Evolutionary conservation across 2,113 vertebrate genomes (phyloP), one percentile per base, ranked within the genome.

Genomic region (Myotis davidii): DNA sequence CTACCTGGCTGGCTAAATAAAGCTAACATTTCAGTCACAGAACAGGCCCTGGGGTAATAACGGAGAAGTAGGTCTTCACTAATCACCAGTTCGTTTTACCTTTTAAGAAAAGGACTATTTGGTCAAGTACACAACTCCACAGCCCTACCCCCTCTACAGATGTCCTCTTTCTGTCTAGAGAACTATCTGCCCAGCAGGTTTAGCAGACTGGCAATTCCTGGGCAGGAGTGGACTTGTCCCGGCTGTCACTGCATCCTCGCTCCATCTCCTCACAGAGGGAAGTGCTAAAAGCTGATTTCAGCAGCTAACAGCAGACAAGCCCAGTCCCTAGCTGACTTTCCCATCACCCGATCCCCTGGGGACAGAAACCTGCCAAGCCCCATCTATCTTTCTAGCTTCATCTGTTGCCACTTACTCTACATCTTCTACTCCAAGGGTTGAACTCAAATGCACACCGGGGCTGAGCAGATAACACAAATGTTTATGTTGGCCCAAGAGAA

Each of bases 11-110:
- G 93, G 88, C 96, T 12, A 87, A 97, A 96, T 95, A 97, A 96
- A 96, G 93, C 91, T 98, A 98, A 98, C 94, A 97, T 98, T 98
- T 98, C 97, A 94, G 81, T 97, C 65, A 2, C 17, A 20, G 81
- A 89, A 85, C 17, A 70, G 78, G 89, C 67, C 92, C 85, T 3
- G 69, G 89, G 94, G 79, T 97, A 89, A 96, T 74, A 96, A 96
- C 0, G 0, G 85, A n/a, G 88, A 95, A 18, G 27, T 11, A 0
- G 3, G 52, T 85, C 82, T 97, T 97, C 61, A 95, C 72, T 85
- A 64, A 90, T 90, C 83, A 92, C 25, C 23, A 6, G 48, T 76
- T 94, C 74, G 64, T 70, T 91, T 95, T 64, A 93, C 16, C 82
- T 96, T 93, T 92, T 74, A 85, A 94, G 96, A 93, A 72, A 92